Percentiles rank a stretch among this genome's conserved stretches.
Evolutionary conservation across 2,888 invertebrate genomes (phyloP).

Genomic region (Nudaria mundana): DNA sequence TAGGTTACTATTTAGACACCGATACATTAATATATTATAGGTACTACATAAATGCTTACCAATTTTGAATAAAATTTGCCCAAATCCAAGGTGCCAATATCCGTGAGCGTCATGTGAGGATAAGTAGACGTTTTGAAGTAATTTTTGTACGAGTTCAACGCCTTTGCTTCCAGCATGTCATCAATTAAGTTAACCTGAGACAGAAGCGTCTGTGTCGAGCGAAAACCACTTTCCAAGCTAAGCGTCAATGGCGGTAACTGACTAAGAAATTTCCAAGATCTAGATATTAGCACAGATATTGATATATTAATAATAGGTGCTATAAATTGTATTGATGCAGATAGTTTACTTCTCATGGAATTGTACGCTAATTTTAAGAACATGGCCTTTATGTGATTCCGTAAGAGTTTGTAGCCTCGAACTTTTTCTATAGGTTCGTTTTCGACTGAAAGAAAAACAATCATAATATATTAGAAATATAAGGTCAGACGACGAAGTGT

Average conservation of each 20-base stretch:
- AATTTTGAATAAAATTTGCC: conserved; percentile 66
- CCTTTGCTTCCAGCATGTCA: conserved; percentile 45
- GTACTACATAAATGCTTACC: conserved; percentile 46
- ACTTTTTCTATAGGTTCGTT: conserved; percentile 62
- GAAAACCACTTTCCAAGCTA: conserved; percentile 69
- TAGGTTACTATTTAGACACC: too few species aligned
- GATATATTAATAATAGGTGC: conserved; percentile 70
- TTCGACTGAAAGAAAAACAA: conserved; percentile 45
- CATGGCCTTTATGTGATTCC: conserved; percentile 72
- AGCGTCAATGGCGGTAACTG: conserved; percentile 83
- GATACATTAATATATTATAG: too few species aligned
- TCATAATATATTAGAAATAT: too few species aligned
- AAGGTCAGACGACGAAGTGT: too few species aligned
- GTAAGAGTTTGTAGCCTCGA: conserved; percentile 57
- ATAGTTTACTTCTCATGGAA: conserved; percentile 62
- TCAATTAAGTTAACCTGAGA: conserved; percentile 48
- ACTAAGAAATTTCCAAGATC: conserved; percentile 70
- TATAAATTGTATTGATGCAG: conserved; percentile 65
- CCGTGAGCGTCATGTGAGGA: conserved; percentile 51
- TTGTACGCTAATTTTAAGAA: conserved; percentile 66
- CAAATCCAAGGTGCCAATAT: conserved; percentile 57
- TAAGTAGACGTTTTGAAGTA: conserved; percentile 52
- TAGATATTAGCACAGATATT: conserved; percentile 64
- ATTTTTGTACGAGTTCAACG: conserved; percentile 57
- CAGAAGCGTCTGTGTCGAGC: conserved; percentile 56